Evolutionary conservation across 2,888 invertebrate genomes (phyloP), one percentile per base, ranked within the genome.

Genomic region (Thyatira batis): DNA sequence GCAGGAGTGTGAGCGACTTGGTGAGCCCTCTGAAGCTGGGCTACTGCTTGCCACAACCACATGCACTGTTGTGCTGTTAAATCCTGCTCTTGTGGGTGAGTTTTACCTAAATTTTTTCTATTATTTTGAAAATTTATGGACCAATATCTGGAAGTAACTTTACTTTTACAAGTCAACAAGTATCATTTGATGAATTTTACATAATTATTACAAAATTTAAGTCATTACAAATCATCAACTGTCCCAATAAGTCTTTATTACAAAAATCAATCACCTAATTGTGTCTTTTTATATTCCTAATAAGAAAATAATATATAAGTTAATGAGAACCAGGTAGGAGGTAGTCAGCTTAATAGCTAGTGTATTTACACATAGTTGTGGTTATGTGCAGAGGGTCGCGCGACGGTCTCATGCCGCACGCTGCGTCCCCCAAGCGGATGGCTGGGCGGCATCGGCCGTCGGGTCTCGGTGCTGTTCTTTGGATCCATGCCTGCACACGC

Each of bases 1-100:
- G 0, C 97, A 97, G 84, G 97, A 97, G 87, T 97, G 97, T 71
- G 96, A 96, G 69, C 94, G 95, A 53, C 87, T 97, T 17, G 93
- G 94, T 1, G 94, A 94, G 61, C 89, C 95, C 49, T 93, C 95
- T 50, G 93, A 94, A 0, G 92, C 95, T 49, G 97, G 97, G 0
- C 96, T 97, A 73, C 93, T 98, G 65, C 92, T 98, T 49, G 97
- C 97, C 0, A 98, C 98, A 10, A 98, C 98, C 0, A 98, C 98
- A 0, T 97, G 97, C 75, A 97, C 97, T 0, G 93, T 98, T 27
- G 95, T 97, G 74, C 53, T 84, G 45, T 67, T 87, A 25, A 73
- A 72, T 11, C 82, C 84, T 6, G 70, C 77, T 25, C 58, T 72
- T 39, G 53, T 76, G 13, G 82, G 85, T 83, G 2, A 69, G 75